phyloP scores from a whole-genome alignment of 2,113 vertebrate species.

The Carassius auratus region DNA sequence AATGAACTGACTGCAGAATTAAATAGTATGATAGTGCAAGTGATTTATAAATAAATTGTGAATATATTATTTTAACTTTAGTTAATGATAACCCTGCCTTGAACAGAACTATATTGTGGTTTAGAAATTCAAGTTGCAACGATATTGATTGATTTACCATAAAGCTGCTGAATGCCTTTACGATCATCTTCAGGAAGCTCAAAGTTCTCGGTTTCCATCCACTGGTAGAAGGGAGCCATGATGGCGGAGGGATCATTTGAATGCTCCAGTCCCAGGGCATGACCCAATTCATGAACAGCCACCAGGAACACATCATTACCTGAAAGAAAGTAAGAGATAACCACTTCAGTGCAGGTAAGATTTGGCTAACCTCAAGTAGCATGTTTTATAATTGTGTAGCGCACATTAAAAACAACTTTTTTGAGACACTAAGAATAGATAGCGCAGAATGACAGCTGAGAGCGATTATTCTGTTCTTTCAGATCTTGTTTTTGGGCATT shows the following conservation, averaged over 20 bases:
- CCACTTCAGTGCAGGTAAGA: background rate
- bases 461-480: background rate
- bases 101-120: background rate
- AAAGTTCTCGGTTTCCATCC: constrained; percentile 92
- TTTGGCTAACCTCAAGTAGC: background rate
- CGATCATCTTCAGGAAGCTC: constrained; percentile 85
- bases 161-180: constrained; percentile 86
- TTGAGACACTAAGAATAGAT: background rate
- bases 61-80: background rate
- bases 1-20: background rate
- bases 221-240: constrained; percentile 94
- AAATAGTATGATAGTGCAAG: background rate
- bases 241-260: constrained; percentile 89
- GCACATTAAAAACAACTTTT: background rate
- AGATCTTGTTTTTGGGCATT: background rate
- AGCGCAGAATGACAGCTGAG: background rate
- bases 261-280: constrained; percentile 88
- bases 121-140: background rate
- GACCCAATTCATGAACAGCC: constrained; percentile 88
- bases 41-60: background rate
- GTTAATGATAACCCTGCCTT: constrained; percentile 6
- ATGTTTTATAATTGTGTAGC: background rate
- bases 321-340: constrained; percentile 58
- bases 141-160: constrained; percentile 69
- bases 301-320: constrained; percentile 91